phyloP scores from a whole-genome alignment of 1,140 invertebrate species.

The Cataglyphis hispanica region DNA sequence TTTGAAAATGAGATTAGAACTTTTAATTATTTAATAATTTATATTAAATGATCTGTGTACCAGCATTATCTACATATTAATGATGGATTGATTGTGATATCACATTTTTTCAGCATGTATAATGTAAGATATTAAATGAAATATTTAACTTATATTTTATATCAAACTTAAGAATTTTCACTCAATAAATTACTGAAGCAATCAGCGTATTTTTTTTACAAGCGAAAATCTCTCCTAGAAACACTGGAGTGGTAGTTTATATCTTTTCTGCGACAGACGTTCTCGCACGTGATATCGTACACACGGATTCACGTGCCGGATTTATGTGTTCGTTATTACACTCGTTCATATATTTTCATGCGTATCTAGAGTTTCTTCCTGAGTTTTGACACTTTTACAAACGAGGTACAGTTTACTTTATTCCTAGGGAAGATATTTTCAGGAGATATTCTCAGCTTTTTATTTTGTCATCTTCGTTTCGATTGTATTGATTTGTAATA shows the following conservation, averaged over 20 bases:
- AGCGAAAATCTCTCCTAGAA: background rate
- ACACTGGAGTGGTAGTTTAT: background rate
- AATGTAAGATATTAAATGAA: background rate
- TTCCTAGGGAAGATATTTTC: background rate
- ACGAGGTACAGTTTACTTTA: conserved; percentile 31
- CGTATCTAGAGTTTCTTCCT: background rate
- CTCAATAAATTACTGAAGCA: background rate
- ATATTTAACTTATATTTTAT: background rate
- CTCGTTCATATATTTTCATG: background rate
- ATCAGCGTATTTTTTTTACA: background rate
- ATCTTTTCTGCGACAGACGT: background rate
- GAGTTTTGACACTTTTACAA: background rate
- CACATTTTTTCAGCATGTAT: background rate
- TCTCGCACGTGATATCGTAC: background rate
- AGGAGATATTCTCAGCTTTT: background rate
- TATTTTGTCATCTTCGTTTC: background rate
- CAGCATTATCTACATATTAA: no score
- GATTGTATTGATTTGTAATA: conserved; percentile 25
- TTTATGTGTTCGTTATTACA: conserved; percentile 30
- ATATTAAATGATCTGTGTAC: no score
- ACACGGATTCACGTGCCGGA: background rate
- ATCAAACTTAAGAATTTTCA: background rate
- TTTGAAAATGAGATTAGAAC: no score
- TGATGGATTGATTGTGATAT: no score
- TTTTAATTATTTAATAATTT: no score